Evolutionary conservation across 64 coral and sea anemone genomes (phyloP).

Genomic region (Montipora cactus): DNA sequence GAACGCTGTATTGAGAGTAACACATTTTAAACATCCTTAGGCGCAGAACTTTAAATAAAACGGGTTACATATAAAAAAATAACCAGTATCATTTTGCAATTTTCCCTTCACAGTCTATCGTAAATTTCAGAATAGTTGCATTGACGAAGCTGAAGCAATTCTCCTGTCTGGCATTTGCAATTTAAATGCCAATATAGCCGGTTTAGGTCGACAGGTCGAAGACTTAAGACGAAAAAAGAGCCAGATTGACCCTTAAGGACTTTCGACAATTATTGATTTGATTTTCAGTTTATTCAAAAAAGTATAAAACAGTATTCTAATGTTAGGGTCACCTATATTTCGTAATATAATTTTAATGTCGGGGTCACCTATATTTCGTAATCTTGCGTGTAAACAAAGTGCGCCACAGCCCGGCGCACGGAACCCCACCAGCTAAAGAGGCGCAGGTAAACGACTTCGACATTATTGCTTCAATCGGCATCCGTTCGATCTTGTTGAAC

Average conservation of each 20-base stretch:
- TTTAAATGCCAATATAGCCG: background rate
- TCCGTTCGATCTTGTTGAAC: no score
- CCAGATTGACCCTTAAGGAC: background rate
- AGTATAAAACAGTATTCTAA: background rate
- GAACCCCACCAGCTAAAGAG: no score
- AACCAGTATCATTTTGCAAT: background rate
- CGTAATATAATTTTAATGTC: background rate
- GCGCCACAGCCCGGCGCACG: no score
- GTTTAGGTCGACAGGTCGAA: background rate
- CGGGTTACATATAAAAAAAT: no score
- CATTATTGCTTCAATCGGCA: no score
- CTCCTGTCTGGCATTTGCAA: background rate
- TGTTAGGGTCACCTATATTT: background rate
- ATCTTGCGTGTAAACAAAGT: no score
- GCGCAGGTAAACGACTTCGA: no score
- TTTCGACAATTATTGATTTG: background rate
- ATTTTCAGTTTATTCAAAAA: background rate
- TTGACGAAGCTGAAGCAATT: background rate
- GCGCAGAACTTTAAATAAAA: no score
- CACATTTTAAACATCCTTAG: no score
- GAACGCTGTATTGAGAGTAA: background rate
- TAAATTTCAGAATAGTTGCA: no score
- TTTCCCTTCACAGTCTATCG: background rate
- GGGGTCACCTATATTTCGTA: background rate
- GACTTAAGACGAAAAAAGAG: background rate